Evolutionary conservation across 1,140 invertebrate genomes (phyloP).

Genomic region (Pogonognathellus flavescens): DNA sequence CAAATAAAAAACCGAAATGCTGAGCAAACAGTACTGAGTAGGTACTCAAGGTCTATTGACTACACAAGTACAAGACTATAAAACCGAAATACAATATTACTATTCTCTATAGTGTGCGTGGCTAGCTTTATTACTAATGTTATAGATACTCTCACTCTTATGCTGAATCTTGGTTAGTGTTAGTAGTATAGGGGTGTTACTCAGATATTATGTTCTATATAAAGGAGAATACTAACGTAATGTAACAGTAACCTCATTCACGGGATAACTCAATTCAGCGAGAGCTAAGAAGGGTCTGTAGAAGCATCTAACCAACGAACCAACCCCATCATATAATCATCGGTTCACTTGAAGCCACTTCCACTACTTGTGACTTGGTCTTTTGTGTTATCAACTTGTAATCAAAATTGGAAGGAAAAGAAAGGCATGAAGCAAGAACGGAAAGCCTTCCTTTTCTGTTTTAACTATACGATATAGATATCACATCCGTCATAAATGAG

Average conservation of each 20-base stretch:
- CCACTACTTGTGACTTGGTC: background rate
- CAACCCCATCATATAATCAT: constrained; percentile 5
- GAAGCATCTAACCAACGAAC: background rate
- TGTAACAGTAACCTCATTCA: constrained; percentile 4
- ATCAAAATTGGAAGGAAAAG: constrained; percentile 11
- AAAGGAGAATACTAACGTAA: background rate
- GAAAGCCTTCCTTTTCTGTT: background rate
- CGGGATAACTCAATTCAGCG: background rate
- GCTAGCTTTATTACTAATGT: no score
- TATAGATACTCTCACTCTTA: no score
- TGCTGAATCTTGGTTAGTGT: no score
- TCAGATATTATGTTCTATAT: background rate
- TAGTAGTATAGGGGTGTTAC: background rate
- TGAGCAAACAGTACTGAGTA: background rate
- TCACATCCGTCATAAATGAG: background rate
- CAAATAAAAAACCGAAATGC: background rate
- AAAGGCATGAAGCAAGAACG: background rate
- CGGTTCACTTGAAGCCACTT: constrained; percentile 3
- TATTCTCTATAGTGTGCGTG: background rate
- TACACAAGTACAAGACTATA: background rate
- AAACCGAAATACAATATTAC: background rate
- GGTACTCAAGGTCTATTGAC: constrained; percentile 2
- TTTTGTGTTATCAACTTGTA: constrained; percentile 2
- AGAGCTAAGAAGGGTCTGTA: background rate
- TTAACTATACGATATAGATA: background rate